A percentile compares a stretch with the other conserved stretches of the same genome.
phyloP scores from a whole-genome alignment of 2,888 invertebrate species.

The Phengaris arion region DNA sequence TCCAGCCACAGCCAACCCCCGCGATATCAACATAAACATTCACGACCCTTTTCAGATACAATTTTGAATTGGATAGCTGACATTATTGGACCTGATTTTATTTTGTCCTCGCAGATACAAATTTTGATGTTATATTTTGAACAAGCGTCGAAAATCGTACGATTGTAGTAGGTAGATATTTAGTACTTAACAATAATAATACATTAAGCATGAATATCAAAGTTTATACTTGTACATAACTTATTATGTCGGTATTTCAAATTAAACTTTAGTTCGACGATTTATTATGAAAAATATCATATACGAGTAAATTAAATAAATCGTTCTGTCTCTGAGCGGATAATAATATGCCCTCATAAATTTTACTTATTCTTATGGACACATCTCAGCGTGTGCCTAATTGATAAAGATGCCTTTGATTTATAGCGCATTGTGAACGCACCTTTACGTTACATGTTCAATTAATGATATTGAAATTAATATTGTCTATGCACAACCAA shows the following conservation, averaged over 20 bases:
- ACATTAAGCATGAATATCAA: too few relatives aligned
- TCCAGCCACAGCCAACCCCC: background rate
- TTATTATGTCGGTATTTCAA: background rate
- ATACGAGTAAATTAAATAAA: background rate
- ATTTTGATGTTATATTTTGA: too few relatives aligned
- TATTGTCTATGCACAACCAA: background rate
- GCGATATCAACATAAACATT: background rate
- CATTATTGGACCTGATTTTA: background rate
- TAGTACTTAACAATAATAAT: too few relatives aligned
- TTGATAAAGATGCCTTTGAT: conserved; percentile 25
- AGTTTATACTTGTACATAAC: too few relatives aligned
- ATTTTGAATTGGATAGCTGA: conserved; percentile 11
- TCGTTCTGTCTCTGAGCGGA: background rate
- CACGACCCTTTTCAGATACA: background rate
- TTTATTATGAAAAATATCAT: conserved; percentile 5
- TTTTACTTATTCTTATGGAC: background rate
- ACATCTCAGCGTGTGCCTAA: conserved; percentile 22
- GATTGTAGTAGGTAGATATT: too few relatives aligned
- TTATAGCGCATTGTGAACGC: conserved; percentile 18
- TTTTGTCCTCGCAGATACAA: background rate
- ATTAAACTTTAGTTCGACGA: background rate
- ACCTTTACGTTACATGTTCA: conserved; percentile 23
- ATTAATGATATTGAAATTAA: conserved; percentile 11
- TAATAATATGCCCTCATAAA: conserved; percentile 13
- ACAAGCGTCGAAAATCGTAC: too few relatives aligned